Evolutionary conservation across 92 coral and sea anemone genomes (phyloP), one percentile per base, ranked within the genome.

Genomic region (Palythoa heliodiscus): DNA sequence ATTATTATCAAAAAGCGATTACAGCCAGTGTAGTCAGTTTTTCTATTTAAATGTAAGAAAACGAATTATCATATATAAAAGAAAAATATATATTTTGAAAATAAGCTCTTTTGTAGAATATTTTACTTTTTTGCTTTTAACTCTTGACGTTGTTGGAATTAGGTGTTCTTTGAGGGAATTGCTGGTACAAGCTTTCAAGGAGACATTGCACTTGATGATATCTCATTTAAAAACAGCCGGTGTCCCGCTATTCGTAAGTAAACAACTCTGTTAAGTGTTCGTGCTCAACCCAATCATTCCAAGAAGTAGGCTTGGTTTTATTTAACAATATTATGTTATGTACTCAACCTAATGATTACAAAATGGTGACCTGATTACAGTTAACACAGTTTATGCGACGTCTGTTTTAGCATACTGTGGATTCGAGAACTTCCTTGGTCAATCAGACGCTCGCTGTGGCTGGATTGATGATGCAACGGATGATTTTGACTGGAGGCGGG

Each of bases 171-270:
- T 68, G 94, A 92, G 23, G 98, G 97, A 70, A 83, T 91, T 11
- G 87, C 97, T 52, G 98, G 98, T 77, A 77, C 70, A 8, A 89
- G 97, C 69, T 95, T 86, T 89, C 93, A 86, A 82, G 98, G 98
- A 20, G 98, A 95, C 86, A 95, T 95, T 60, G 94, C 98, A 5
- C 87, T 95, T 52, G 98, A 95, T 89, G 98, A 95, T 86, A 88
- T 95, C 48, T 90, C 94, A 57, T 95, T 95, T 89, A 80, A 78
- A 85, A 86, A 75, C 70, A 85, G 61, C 87, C 72, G 47, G 23
- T 95, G 98, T 63, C 98, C 98, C 8, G 88, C 97, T 0, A 52
- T 80, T 69, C 52, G 98, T 95, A 90, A 88, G 95, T 70, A 54
- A 3, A 13, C 38, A n/a, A 29, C 19, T n/a, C 1, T 2, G 4